Percentiles rank a stretch among this genome's conserved stretches.
Conservation (phyloP, 2,797 vertebrate genomes). For the Melanotaenia trifasciata region DNA sequence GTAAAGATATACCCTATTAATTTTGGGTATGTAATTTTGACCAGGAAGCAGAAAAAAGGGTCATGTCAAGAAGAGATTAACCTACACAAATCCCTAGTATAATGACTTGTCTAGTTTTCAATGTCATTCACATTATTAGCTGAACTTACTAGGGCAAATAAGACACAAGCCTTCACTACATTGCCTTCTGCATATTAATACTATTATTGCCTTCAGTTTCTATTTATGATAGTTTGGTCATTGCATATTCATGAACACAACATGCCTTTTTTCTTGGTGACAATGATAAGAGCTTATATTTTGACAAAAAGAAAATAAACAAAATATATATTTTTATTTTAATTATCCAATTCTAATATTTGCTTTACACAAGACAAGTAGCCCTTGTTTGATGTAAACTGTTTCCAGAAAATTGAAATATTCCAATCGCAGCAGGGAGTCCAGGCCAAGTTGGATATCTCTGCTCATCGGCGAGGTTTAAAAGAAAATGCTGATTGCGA, state of each 20-base stretch:
- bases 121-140: background rate
- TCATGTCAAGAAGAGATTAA: too few species aligned
- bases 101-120: too few species aligned
- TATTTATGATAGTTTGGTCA: too few species aligned
- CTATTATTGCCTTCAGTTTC: too few species aligned
- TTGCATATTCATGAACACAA: background rate
- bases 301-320: constrained; percentile 5
- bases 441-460: constrained; percentile 18
- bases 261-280: background rate
- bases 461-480: constrained; percentile 12
- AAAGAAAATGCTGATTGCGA: constrained; percentile 24
- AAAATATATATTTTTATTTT: constrained; percentile 15
- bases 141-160: background rate
- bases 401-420: constrained; percentile 30
- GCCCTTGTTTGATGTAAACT: constrained; percentile 16
- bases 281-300: background rate
- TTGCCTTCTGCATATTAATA: too few species aligned
- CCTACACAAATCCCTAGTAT: too few species aligned
- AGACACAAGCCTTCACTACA: background rate
- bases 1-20: too few species aligned
- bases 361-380: constrained; percentile 13
- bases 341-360: constrained; percentile 19
- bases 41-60: too few species aligned
- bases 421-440: constrained; percentile 24
- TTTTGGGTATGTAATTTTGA: too few species aligned